A percentile compares a stretch with the other conserved stretches of the same genome.
Evolutionary conservation across 2,888 invertebrate species (phyloP).

Genomic region (Trisateles emortualis): DNA sequence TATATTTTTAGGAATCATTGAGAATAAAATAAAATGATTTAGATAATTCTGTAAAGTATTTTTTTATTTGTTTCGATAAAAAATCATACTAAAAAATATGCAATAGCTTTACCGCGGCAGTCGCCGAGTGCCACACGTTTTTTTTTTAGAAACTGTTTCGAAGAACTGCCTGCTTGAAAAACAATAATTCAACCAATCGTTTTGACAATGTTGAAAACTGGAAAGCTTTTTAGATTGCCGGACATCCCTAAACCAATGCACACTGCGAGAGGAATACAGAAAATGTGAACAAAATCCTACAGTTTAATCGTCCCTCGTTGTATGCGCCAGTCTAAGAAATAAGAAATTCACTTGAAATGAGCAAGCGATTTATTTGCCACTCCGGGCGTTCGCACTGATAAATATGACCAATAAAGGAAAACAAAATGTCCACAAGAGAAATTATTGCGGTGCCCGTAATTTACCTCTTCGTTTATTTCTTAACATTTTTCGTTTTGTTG

Average conservation of each 20-base stretch:
- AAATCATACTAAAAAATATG: too few relatives aligned
- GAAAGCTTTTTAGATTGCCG: not conserved
- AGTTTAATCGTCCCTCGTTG: conserved; percentile 36
- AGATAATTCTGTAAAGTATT: too few relatives aligned
- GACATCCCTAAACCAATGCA: conserved; percentile 2
- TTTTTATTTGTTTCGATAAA: too few relatives aligned
- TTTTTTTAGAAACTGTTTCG: too few relatives aligned
- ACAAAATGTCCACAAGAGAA: conserved; percentile 77
- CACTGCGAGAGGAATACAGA: conserved; percentile 11
- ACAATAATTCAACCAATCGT: not conserved
- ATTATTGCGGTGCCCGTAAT: conserved; percentile 70
- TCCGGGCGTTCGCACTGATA: conserved; percentile 71
- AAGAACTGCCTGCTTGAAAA: not conserved
- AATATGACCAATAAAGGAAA: conserved; percentile 80
- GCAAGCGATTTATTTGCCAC: conserved; percentile 70
- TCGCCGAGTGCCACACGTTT: too few relatives aligned
- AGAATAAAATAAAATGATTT: too few relatives aligned
- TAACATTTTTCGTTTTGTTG: conserved; percentile 46
- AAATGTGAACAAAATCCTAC: conserved; percentile 26
- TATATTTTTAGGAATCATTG: too few relatives aligned
- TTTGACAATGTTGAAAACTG: not conserved
- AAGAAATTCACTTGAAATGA: conserved; percentile 65
- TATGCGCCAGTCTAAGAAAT: conserved; percentile 50
- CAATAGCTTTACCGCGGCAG: too few relatives aligned
- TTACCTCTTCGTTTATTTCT: conserved; percentile 61